These are phyloP conservation scores for Bombus affinis DNA, from an alignment of 1,140 invertebrate species.

Conservation along the genomic window DNA sequence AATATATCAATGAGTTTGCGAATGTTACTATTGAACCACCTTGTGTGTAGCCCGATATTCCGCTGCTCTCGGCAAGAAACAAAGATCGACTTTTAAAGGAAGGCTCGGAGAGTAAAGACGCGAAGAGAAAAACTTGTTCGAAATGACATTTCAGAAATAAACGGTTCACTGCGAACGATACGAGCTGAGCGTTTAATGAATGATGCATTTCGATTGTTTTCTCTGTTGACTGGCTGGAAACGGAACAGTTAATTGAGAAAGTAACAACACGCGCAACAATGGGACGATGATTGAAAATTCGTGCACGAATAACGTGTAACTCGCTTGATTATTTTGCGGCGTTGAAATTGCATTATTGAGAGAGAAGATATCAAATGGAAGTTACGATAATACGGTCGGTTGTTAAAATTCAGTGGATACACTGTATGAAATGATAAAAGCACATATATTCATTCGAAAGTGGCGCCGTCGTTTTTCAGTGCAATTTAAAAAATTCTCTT, in stretches of 20 bases:
- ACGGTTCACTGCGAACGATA: not conserved
- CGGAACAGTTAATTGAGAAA: slow-evolving; percentile 36
- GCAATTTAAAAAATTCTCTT: not conserved
- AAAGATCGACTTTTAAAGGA: not conserved
- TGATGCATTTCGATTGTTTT: slow-evolving; percentile 24
- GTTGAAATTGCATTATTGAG: slow-evolving; percentile 8
- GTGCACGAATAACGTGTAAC: slow-evolving; percentile 28
- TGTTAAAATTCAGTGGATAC: not conserved
- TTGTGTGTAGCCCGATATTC: not conserved
- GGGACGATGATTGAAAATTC: slow-evolving; percentile 20
- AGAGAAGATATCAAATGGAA: not conserved
- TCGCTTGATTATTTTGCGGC: slow-evolving; percentile 28
- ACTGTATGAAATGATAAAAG: not conserved
- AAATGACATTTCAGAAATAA: slow-evolving; percentile 29
- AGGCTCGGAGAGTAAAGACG: not conserved
- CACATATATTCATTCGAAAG: not conserved
- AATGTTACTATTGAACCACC: not conserved
- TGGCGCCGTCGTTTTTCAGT: not conserved
- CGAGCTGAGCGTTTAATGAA: slow-evolving; percentile 21
- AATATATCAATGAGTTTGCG: not conserved
- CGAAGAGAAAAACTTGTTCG: not conserved
- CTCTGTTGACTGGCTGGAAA: slow-evolving; percentile 1
- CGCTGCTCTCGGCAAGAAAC: not conserved
- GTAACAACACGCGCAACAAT: slow-evolving; percentile 23
- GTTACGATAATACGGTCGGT: not conserved